Base-by-base conservation (phyloP, 2,797 vertebrate species). In the Malacoctenus gilli region DNA sequence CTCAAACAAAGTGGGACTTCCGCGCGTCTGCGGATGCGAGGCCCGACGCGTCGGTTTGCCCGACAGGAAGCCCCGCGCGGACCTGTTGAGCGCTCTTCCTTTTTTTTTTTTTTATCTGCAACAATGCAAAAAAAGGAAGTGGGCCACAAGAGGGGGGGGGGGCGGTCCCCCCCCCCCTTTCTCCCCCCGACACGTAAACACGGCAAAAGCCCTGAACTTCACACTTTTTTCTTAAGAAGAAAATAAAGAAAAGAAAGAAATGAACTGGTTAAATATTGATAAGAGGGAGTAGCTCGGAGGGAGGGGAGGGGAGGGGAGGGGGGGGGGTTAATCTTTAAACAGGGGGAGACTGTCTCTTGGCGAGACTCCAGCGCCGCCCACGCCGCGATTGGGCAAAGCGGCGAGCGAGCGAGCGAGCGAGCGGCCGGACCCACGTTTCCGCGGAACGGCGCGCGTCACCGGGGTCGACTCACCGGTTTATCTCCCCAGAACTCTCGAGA, bases 91-190 rank as follows among this genome's bases (percentile, higher is more conserved):
- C 56, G 39, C 69, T 88, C 88, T 90, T 91, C 88, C 87, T 86
- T 87, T 81, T 87, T 81, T 88, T 90, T 91, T 87, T 86, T 86
- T 87, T 81, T 87, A 87, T 88, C 74, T 84, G 72, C 73, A 75
- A 87, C 87, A 89, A 88, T 86, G 78, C 55, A 71, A 83, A 87
- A n/a, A 86, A 76, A 75, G 86, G 87, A 89, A 89, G 87, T 76
- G 72, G 35, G 56, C 51, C 15, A n/a, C n/a, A n/a, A n/a, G n/a
- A n/a, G n/a, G n/a, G n/a, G 48, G 63, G 79, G 81, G 82, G 65
- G 72, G 71, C 88, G 84, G 76, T 46, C 20, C 19, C 12, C 38
- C 57, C 70, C 59, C 59, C 60, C 68, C 61, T 79, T 32, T 51
- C 46, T 40, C 35, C 25, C 60, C 32, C 58, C 3, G 14, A 38